These are phyloP conservation scores for Drosophila kurseongensis DNA, from an alignment of 1,140 invertebrate genomes.

Conservation along the genomic window DNA sequence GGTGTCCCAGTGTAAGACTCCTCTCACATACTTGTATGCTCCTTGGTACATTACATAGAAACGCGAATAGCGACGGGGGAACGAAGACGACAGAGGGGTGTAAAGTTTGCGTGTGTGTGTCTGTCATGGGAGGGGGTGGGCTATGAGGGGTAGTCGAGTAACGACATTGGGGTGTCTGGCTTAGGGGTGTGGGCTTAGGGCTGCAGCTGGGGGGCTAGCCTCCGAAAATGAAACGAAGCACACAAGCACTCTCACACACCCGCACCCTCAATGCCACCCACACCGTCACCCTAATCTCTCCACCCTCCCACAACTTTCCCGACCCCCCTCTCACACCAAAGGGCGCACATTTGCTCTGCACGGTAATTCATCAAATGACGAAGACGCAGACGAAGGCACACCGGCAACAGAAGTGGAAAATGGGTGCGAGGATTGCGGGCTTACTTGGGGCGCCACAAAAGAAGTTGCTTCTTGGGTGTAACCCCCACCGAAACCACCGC, in stretches of 20 bases:
- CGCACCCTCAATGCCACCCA: conserved; percentile 10
- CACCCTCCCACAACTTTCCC: conserved; percentile 1
- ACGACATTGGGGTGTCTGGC: conserved; percentile 55
- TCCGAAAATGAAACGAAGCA: conserved; percentile 70
- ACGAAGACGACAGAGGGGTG: conserved; percentile 5
- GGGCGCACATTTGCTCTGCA: conserved; percentile 76
- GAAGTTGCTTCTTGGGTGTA: conserved; percentile 77
- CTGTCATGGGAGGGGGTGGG: conserved; percentile 15
- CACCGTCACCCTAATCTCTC: conserved; percentile 3
- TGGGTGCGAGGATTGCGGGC: conserved; percentile 23
- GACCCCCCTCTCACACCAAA: conserved; percentile 30
- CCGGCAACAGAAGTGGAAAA: conserved; percentile 14
- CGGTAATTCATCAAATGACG: conserved; percentile 83
- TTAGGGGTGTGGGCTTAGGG: conserved; percentile 29
- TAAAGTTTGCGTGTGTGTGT: conserved; percentile 46
- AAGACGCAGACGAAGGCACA: conserved; percentile 51
- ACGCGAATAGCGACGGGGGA: conserved; percentile 57
- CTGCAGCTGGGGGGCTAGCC: conserved; percentile 28
- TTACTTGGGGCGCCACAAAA: conserved; percentile 72
- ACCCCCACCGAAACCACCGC: conserved; percentile 16
- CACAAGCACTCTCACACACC: conserved; percentile 22
- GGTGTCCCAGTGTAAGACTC: conserved; percentile 18
- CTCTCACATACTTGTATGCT: conserved; percentile 14
- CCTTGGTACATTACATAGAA: conserved; percentile 52
- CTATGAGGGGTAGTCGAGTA: conserved; percentile 14